Percentiles rank a stretch among this genome's conserved stretches.
These are phyloP conservation scores for Gopherus flavomarginatus DNA, from an alignment of 2,113 vertebrate genomes.

Conservation along the genomic window DNA sequence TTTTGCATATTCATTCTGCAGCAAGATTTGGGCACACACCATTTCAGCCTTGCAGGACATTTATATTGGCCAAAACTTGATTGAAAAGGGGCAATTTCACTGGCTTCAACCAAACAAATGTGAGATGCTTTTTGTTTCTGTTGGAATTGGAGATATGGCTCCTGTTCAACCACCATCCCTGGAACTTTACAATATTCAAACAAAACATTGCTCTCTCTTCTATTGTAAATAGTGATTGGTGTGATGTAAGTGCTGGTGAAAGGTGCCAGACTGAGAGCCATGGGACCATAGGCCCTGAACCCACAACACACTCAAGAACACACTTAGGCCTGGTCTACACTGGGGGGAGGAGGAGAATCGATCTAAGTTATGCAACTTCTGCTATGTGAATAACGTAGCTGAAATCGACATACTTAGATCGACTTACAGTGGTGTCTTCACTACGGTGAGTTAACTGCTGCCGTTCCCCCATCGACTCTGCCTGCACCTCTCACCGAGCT, in stretches of 20 bases:
- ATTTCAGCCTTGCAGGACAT: not conserved
- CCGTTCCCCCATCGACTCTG: too few relatives aligned
- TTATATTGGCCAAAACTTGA: conserved; percentile 44
- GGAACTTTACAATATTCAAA: not conserved
- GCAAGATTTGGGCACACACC: not conserved
- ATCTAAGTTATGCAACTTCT: too few relatives aligned
- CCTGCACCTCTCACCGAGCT: too few relatives aligned
- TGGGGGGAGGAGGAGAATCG: too few relatives aligned
- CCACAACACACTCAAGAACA: not conserved
- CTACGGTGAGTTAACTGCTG: too few relatives aligned
- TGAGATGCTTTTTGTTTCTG: conserved; percentile 47
- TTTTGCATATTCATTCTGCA: not conserved
- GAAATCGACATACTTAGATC: too few relatives aligned
- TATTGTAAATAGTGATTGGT: not conserved
- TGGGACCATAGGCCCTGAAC: not conserved
- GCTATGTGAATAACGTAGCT: too few relatives aligned
- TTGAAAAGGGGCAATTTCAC: conserved; percentile 50
- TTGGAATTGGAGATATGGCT: conserved; percentile 39
- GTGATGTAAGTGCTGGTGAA: not conserved
- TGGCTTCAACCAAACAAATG: conserved; percentile 36
- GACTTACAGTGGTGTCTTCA: too few relatives aligned
- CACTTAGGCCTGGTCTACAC: not conserved
- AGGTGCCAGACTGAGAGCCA: not conserved
- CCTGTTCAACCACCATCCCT: not conserved
- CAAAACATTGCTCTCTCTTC: not conserved